Evolutionary conservation across 1,140 invertebrate species (phyloP), one percentile per base, ranked within the genome.

Genomic region (Coptotermes formosanus): DNA sequence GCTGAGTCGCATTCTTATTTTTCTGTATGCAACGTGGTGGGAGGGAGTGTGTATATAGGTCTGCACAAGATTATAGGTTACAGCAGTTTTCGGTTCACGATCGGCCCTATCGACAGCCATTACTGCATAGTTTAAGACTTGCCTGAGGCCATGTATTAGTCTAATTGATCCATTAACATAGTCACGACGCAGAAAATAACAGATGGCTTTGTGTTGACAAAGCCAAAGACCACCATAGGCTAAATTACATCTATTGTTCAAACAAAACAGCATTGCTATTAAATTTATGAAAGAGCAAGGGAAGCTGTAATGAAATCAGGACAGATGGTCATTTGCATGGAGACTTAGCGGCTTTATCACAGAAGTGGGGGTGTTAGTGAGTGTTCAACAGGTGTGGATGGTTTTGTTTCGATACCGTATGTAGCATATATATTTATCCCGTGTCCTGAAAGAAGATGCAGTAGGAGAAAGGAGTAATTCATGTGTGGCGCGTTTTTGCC

Each of bases 101-200:
- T 75, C 64, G n/a, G 64, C n/a, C 14, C 64, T 30, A 75, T 75
- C 64, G 64, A 75, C 64, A 75, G 7, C 25, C 64, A 75, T 75
- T 75, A 75, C 30, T 75, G 64, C 64, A 75, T 75, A 75, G 6
- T 75, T 75, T 75, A 75, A 75, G 64, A 75, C 25, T 75, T 30
- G 1, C 64, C n/a, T 11, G 64, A 14, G 25, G 64, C 64, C n/a
- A 14, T 75, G 64, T 75, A 75, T 75, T 75, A 75, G 64, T 30
- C 25, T 75, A 75, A 75, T 75, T 75, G 64, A 75, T 30, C 64
- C 7, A 75, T 75, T 75, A 75, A 30, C 64, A 75, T 75, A 75
- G 25, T 75, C 64, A 75, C 64, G 64, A 75, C 8, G 64, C 64
- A 75, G 59, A 23, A n/a, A 75, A 75, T 25, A 75, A 25, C 64